phyloP scores from a whole-genome alignment of 2,113 vertebrate species.

The Callospermophilus lateralis region DNA sequence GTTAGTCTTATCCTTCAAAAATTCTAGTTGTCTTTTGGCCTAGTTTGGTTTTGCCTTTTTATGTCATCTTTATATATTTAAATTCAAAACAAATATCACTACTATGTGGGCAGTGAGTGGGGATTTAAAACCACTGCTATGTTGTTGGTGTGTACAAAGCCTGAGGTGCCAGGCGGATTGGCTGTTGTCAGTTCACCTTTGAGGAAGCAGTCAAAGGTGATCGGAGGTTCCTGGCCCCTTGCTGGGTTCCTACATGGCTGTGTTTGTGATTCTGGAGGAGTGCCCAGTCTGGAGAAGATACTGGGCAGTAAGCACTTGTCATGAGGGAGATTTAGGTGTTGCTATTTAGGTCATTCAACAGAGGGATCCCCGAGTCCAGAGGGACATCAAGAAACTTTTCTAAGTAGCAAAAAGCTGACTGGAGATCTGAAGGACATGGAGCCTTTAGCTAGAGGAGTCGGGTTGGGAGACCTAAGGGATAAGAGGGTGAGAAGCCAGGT shows the following conservation, averaged over 20 bases:
- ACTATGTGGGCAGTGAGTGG: not conserved
- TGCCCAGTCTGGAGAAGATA: not conserved
- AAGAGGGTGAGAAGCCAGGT: not conserved
- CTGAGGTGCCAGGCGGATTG: not conserved
- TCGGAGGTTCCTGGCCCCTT: too few relatives aligned
- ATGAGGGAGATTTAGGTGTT: not conserved
- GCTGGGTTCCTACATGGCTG: not conserved
- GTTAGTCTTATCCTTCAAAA: not conserved
- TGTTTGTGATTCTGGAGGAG: not conserved
- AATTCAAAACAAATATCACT: not conserved
- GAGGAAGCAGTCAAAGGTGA: not conserved
- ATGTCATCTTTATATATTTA: slow-evolving; percentile 6
- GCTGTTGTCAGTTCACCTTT: not conserved
- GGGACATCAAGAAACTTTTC: not conserved
- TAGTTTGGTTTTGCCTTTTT: not conserved
- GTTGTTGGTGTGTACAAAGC: not conserved
- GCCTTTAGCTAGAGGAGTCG: not conserved
- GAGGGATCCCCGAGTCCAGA: not conserved
- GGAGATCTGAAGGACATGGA: not conserved
- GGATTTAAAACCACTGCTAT: not conserved
- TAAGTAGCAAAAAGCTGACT: not conserved
- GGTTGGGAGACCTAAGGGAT: not conserved
- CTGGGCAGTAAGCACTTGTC: not conserved
- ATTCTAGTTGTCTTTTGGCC: not conserved
- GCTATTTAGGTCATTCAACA: not conserved